These are phyloP conservation scores for Brachypalpus laphriformis DNA, from an alignment of 2,888 invertebrate species.

Conservation along the genomic window DNA sequence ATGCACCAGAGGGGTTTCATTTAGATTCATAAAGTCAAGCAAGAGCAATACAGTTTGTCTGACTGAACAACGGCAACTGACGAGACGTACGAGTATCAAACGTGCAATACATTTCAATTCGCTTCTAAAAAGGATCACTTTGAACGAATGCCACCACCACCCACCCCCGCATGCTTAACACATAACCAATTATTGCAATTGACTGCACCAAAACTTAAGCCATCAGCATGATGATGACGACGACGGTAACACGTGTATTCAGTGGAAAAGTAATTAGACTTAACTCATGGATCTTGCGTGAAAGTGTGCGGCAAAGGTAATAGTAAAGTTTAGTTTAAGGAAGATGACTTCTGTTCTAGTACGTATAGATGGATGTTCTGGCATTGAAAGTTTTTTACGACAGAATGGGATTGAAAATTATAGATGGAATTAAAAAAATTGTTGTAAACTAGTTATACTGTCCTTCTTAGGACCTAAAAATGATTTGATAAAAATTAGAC, in stretches of 20 bases:
- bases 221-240: neutral
- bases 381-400: neutral
- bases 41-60: too few relatives aligned
- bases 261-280: constrained; percentile 24
- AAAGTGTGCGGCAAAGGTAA: constrained; percentile 6
- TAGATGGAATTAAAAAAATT: too few relatives aligned
- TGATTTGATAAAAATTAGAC: too few relatives aligned
- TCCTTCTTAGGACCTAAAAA: too few relatives aligned
- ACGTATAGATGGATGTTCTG: neutral
- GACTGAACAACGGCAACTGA: neutral
- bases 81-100: neutral
- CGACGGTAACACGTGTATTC: constrained; percentile 5
- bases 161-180: neutral
- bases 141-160: too few relatives aligned
- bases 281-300: constrained; percentile 1
- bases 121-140: constrained; percentile 40
- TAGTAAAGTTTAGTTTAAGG: neutral
- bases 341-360: neutral
- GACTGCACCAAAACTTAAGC: constrained; percentile 48
- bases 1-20: neutral
- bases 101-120: constrained; percentile 43
- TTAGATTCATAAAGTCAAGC: too few relatives aligned
- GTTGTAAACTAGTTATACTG: too few relatives aligned
- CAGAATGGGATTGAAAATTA: too few relatives aligned
- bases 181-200: constrained; percentile 50